Base-by-base conservation (phyloP, 1,140 invertebrate genomes). In the Calephelis virginiensis region DNA sequence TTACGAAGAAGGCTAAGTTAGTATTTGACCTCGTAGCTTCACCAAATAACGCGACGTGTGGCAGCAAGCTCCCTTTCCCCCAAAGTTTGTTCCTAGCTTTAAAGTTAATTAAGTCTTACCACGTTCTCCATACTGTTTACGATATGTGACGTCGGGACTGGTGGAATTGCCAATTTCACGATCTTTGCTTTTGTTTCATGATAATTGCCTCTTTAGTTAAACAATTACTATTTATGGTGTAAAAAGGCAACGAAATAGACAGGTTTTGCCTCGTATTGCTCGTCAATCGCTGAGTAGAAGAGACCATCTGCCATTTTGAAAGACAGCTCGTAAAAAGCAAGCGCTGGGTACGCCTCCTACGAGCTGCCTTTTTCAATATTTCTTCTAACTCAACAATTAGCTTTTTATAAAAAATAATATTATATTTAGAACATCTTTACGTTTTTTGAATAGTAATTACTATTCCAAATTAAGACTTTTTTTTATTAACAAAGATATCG, bases 51-150 rank as follows among this genome's bases (percentile, higher is more conserved):
- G 64, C 66, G 64, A 73, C 73, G 76, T 75, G 71, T 78, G 69
- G 63, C 68, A 69, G 48, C 73, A 71, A 73, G 67, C 62, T 67
- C 65, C 61, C 59, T 28, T 6, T 50, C 47, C 53, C 49, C 50
- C n/a, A 69, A 75, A 80, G 72, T 80, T 82, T 74, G 63, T 71
- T 68, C 74, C 75, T 75, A 76, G 72, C 75, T 81, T 83, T 80
- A 78, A 78, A 83, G 75, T 81, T 81, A 81, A 83, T 83, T 83
- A 83, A 82, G 73, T 71, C 69, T 75, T 70, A 63, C 71, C 64
- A 63, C 50, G 50, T 53, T 53, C 50, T 53, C 50, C 50, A 28
- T 53, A 53, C 50, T 56, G 50, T 56, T 56, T 56, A 56, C 50
- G 50, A 56, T 56, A 28, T 56, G 50, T 56, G 50, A 56, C 50